phyloP scores from a whole-genome alignment of 2,113 vertebrate genomes.

The Elanoides forficatus region DNA sequence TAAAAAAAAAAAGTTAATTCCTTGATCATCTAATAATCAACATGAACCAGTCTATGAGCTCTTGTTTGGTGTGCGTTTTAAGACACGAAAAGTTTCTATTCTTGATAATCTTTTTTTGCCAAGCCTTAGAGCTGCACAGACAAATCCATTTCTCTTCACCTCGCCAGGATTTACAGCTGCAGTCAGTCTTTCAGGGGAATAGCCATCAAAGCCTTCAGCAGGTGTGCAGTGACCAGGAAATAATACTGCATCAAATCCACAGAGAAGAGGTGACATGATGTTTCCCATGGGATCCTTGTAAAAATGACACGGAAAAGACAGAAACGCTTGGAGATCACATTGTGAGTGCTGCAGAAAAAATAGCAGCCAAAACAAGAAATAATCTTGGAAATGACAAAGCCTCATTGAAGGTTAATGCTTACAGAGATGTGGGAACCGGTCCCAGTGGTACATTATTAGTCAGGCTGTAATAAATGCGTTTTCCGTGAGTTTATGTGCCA shows the following conservation, averaged over 20 bases:
- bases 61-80: not conserved
- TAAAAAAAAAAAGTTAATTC: not conserved
- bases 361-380: not conserved
- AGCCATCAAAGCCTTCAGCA: not conserved
- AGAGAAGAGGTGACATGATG: not conserved
- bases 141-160: not conserved
- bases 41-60: not conserved
- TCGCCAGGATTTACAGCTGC: not conserved
- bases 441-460: not conserved
- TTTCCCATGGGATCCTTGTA: not conserved
- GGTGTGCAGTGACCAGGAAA: not conserved
- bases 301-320: not conserved
- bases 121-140: not conserved
- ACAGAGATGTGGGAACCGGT: not conserved
- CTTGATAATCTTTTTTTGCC: not conserved
- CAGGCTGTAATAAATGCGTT: not conserved
- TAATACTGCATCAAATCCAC: not conserved
- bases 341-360: not conserved
- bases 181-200: not conserved
- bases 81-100: not conserved
- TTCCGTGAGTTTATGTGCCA: not conserved
- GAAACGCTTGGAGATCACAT: not conserved
- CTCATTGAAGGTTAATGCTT: not conserved
- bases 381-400: not conserved
- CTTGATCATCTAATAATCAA: not conserved